Evolutionary conservation across 2,797 vertebrate species (phyloP), one percentile per base, ranked within the genome.

Genomic region (Urosaurus nigricauda): DNA sequence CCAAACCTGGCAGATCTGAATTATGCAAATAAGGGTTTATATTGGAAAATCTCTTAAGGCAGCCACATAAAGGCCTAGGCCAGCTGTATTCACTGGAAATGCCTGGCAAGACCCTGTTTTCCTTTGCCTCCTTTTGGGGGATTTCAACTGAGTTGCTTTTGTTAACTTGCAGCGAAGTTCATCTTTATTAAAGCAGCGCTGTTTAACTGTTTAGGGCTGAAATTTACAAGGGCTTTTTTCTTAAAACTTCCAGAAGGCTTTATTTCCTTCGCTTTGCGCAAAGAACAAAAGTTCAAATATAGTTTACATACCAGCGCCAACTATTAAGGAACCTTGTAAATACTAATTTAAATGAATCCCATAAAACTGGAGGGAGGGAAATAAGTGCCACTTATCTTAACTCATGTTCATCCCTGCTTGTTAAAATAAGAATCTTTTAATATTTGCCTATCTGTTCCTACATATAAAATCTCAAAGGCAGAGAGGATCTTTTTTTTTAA

Each of bases 211-310:
- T 88, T 83, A 94, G 94, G 92, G 94, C 89, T 53, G 91, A 95
- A 95, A 95, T 94, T 90, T 83, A n/a, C 71, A 85, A 84, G 77
- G 75, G 73, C 51, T 35, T 81, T 90, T n/a, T 43, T 79, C 60
- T 80, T 88, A 84, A 26, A 53, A 79, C 90, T 11, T 87, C 71
- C 60, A 47, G 60, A 91, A 84, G 89, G 93, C 92, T 89, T 37
- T 79, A 75, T 86, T 88, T 84, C 77, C 90, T 91, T 88, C 17
- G 17, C 74, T 3, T 94, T 92, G 79, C 89, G 40, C 88, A 85
- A 70, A 82, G 89, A 94, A 84, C 88, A 90, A 82, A 93, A 95
- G 94, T 96, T 95, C 95, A 95, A 63, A 92, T 92, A 63, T 26
- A 94, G 94, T 95, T 95, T 95, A 93, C 92, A 89, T 90, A 89